Conservation (phyloP, 2,797 vertebrate genomes). For the Microtus obscurus region DNA sequence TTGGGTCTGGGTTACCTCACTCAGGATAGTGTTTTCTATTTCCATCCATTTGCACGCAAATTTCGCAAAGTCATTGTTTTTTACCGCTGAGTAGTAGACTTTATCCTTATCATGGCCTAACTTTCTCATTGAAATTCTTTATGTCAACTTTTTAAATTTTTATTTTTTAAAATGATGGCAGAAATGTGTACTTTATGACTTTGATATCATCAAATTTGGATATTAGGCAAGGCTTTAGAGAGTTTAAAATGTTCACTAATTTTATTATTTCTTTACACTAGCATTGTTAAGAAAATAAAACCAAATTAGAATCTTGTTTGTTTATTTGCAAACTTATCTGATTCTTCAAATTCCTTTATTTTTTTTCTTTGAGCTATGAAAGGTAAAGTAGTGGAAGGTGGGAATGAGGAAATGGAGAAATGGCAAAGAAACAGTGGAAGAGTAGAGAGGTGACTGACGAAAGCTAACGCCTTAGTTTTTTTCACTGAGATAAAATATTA, state of each 20-base stretch:
- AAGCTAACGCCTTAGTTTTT: neutral
- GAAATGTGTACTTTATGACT: conserved; percentile 3
- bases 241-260: conserved; percentile 41
- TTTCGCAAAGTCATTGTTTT: no score
- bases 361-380: conserved; percentile 8
- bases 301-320: neutral
- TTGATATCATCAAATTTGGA: conserved; percentile 22
- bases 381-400: neutral
- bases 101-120: neutral
- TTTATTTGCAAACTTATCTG: neutral
- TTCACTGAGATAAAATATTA: neutral
- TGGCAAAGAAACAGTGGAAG: neutral
- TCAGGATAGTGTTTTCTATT: no score
- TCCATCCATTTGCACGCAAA: no score
- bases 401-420: neutral
- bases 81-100: no score
- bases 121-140: conserved; percentile 26
- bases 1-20: no score
- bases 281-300: conserved; percentile 19
- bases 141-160: neutral
- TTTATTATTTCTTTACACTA: conserved; percentile 55
- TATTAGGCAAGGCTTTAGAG: neutral
- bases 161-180: neutral
- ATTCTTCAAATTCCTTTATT: neutral
- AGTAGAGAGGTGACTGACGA: neutral